These are phyloP conservation scores for Pterostichus madidus DNA, from an alignment of 2,888 invertebrate species.

Conservation along the genomic window DNA sequence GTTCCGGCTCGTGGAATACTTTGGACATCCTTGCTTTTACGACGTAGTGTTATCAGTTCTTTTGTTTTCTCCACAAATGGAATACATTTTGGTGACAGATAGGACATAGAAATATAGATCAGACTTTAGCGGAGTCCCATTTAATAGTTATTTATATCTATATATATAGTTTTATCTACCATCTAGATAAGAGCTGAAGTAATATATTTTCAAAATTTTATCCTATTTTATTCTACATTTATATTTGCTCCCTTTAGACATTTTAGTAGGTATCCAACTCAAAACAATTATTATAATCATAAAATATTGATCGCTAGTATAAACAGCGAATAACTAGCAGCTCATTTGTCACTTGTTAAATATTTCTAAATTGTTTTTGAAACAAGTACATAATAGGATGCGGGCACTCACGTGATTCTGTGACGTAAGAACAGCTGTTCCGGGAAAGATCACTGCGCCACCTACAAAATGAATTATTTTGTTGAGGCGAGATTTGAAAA, in stretches of 20 bases:
- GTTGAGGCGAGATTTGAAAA: too few species aligned
- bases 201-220: constrained; percentile 32
- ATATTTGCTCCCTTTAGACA: constrained; percentile 49
- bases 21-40: constrained; percentile 59
- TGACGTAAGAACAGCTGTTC: too few species aligned
- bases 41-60: constrained; percentile 65
- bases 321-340: too few species aligned
- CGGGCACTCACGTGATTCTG: too few species aligned
- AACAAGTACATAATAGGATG: too few species aligned
- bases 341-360: too few species aligned
- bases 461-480: too few species aligned
- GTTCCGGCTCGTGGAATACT: constrained; percentile 34
- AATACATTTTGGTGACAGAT: constrained; percentile 66
- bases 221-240: constrained; percentile 26
- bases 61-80: constrained; percentile 64
- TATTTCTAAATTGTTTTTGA: too few species aligned
- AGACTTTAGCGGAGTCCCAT: constrained; percentile 65
- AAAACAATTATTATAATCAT: background rate
- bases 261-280: background rate
- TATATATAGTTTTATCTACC: constrained; percentile 57
- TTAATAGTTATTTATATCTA: constrained; percentile 65
- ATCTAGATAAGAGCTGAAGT: constrained; percentile 64
- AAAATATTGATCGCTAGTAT: too few species aligned
- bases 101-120: constrained; percentile 66
- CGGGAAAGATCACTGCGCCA: too few species aligned